Base-by-base conservation (phyloP, 2,797 vertebrate species). In the Acanthornis magna region DNA sequence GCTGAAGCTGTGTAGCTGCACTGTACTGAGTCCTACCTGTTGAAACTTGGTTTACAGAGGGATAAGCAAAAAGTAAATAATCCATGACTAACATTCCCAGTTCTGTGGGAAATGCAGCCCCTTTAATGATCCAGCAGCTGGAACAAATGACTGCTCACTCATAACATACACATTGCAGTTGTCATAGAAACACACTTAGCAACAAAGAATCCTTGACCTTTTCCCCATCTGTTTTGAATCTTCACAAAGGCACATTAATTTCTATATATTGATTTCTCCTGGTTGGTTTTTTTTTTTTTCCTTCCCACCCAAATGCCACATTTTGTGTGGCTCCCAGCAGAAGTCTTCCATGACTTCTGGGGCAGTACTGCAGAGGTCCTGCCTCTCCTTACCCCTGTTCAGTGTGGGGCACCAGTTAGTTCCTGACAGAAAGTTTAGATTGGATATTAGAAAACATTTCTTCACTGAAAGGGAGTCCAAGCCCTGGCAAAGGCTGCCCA, bases 201-300 rank as follows among this genome's bases (percentile, higher is more conserved):
- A 98, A 98, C 97, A 98, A 97, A 97, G 96, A 97, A 98, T 97
- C 76, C 97, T 96, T 98, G 98, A 98, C 98, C 97, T 98, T 98
- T 95, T 97, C 89, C 81, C 97, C 97, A 97, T 98, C 97, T 98
- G 98, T 96, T 98, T 97, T 96, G 97, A 97, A 97, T 97, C 95
- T 96, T 96, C 95, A 97, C 96, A 97, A 96, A 96, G 93, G 88
- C 93, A 93, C 96, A 90, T 97, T 97, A 96, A 97, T 98, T 97
- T 97, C 88, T 96, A 94, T 95, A 93, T 95, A 97, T 89, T 96
- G 95, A 95, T 95, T 92, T 94, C 68, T 32, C 10, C 21, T 14
- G 13, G 11, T 34, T 8, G 2, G 3, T 26, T 14, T 43, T 13
- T 10, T 36, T 27, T 29, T 2, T 14, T 38, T 13, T 10, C 16